Base-by-base conservation (phyloP, 1,140 invertebrate genomes). In the Polypedilum vanderplanki region DNA sequence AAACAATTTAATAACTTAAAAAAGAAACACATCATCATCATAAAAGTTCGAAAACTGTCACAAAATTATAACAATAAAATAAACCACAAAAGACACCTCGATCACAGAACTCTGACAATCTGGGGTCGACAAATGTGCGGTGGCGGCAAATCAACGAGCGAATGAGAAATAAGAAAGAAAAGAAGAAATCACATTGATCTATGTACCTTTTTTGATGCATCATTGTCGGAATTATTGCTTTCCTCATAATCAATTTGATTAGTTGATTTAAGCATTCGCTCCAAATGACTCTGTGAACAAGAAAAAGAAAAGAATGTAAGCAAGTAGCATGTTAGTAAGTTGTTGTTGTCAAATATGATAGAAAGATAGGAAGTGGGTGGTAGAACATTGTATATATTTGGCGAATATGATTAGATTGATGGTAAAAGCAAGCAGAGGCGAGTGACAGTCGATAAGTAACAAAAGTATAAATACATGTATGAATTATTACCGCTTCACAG, bases 401-500 rank as follows among this genome's bases (percentile, higher is more conserved):
- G 12, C 46, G 46, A 12, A 57, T 3, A 57, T 57, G 9, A 57
- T n/a, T n/a, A 57, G 41, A 46, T 10, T 10, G 41, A 46, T 12
- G 2, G 41, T 5, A 46, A 46, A 46, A 3, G 41, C 9, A 46
- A 46, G 41, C 41, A 15, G 8, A 4, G 8, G 12, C 3, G 12
- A 57, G 15, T 12, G n/a, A 57, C 12, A 15, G 41, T 46, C 4
- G 46, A n/a, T 57, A 33, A n/a, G 46, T 12, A n/a, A 57, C 8
- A 57, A n/a, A n/a, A 57, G 12, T 57, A 57, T 0, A 57, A 57
- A 57, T 33, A 12, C 4, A 57, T 57, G 15, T 46, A n/a, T 57
- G 12, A 70, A 20, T n/a, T 75, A 67, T 87, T 82, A 95, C 93
- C 82, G 91, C 90, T 85, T 94, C 93, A 79, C 91, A 91, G 79